Evolutionary conservation across 2,888 invertebrate species (phyloP).

Genomic region (Polylopha cassiicola): DNA sequence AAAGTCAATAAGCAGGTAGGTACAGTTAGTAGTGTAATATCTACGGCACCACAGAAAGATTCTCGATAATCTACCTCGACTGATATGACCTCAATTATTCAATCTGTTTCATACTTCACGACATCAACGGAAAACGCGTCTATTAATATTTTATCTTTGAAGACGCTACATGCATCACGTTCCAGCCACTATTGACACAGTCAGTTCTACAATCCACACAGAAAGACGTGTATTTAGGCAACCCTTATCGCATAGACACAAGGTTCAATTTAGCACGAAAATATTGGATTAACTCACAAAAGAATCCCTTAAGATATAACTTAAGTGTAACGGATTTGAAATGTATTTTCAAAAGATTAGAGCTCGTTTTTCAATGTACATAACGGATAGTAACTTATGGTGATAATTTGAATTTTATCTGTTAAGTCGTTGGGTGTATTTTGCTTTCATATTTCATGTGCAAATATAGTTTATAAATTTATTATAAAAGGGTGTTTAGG

Average conservation of each 20-base stretch:
- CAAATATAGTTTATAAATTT: constrained; percentile 12
- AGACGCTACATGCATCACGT: constrained; percentile 14
- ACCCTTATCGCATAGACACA: constrained; percentile 8
- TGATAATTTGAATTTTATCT: neutral
- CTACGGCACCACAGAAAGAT: no score
- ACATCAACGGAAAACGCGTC: no score
- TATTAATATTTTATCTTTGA: constrained; percentile 2
- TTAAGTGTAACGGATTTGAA: neutral
- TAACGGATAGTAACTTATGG: no score
- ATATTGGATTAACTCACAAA: neutral
- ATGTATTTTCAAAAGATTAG: constrained; percentile 5
- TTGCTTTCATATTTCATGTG: neutral
- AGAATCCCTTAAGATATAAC: constrained; percentile 6
- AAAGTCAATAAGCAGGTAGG: no score
- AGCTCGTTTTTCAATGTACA: constrained; percentile 7
- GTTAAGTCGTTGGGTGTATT: neutral
- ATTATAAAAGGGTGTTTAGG: constrained; percentile 16
- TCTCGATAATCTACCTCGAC: no score
- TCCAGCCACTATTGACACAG: constrained; percentile 16
- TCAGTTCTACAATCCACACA: neutral
- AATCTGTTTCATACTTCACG: no score
- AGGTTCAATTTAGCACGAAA: constrained; percentile 7
- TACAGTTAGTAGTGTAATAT: no score
- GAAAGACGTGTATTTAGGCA: constrained; percentile 7
- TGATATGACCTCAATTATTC: no score